Evolutionary conservation across 2,797 vertebrate species (phyloP).

Genomic region (Microhierax caerulescens): DNA sequence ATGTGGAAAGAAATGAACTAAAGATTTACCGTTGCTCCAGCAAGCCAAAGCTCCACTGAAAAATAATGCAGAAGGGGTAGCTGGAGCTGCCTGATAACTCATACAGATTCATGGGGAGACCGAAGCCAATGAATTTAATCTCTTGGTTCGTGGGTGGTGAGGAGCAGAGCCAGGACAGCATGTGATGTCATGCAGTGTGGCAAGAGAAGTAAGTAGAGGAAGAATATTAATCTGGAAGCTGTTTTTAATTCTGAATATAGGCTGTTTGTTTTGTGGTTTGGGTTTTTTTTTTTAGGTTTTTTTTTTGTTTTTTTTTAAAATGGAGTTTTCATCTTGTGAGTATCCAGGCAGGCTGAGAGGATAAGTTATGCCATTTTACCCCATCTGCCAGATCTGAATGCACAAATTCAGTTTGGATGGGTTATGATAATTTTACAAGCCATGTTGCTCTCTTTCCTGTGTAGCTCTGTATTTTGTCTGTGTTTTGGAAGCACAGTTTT

Average conservation of each 20-base stretch:
- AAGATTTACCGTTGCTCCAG: conserved; percentile 18
- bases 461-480: background rate
- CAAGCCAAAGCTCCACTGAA: conserved; percentile 6
- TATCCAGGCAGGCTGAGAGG: background rate
- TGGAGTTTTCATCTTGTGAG: background rate
- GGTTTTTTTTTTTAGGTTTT: background rate
- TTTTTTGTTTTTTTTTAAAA: background rate
- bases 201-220: background rate
- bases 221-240: background rate
- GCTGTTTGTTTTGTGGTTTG: background rate
- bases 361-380: background rate
- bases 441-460: background rate
- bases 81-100: conserved; percentile 34
- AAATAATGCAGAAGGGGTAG: background rate
- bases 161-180: background rate
- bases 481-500: background rate
- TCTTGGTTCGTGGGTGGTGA: conserved; percentile 18
- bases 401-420: background rate
- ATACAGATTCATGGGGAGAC: conserved; percentile 29
- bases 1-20: background rate
- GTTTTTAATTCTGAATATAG: background rate
- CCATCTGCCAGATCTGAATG: background rate
- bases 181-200: background rate
- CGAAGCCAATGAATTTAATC: background rate
- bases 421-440: background rate